These are phyloP conservation scores for Iselma pallidipennis DNA, from an alignment of 2,888 invertebrate species.

Conservation along the genomic window DNA sequence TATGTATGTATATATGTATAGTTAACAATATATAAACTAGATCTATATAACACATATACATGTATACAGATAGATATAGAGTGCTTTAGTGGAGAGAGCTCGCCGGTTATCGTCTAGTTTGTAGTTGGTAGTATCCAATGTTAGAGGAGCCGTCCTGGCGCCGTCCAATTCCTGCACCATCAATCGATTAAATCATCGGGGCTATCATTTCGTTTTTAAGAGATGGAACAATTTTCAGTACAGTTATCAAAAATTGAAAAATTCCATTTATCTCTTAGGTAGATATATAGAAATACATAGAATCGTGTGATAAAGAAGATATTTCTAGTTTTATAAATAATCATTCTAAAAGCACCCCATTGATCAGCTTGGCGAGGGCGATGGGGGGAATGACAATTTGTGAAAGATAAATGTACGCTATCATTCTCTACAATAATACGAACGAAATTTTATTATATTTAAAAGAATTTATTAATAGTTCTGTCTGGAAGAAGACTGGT, in stretches of 20 bases:
- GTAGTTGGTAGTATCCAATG: constrained; percentile 14
- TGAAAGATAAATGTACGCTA: too few relatives aligned
- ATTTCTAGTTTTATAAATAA: too few relatives aligned
- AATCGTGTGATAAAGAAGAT: too few relatives aligned
- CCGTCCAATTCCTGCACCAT: constrained; percentile 22
- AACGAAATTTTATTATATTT: too few relatives aligned
- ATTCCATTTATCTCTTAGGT: too few relatives aligned
- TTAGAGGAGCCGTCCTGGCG: constrained; percentile 25
- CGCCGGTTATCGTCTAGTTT: constrained; percentile 1
- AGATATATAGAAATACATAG: too few relatives aligned
- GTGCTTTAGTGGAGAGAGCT: background rate
- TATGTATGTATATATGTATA: background rate
- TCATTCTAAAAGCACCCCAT: too few relatives aligned
- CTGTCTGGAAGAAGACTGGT: too few relatives aligned
- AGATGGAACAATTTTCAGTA: background rate
- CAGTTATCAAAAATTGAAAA: background rate
- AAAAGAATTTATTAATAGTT: too few relatives aligned
- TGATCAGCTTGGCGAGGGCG: too few relatives aligned
- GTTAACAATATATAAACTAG: background rate
- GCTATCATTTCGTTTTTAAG: background rate
- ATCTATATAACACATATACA: background rate
- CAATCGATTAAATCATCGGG: constrained; percentile 28
- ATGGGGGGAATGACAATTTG: too few relatives aligned
- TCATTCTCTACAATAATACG: too few relatives aligned
- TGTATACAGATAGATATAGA: background rate